Evolutionary conservation across 1,140 invertebrate genomes (phyloP), one percentile per base, ranked within the genome.

Genomic region (Trichogramma pretiosum): DNA sequence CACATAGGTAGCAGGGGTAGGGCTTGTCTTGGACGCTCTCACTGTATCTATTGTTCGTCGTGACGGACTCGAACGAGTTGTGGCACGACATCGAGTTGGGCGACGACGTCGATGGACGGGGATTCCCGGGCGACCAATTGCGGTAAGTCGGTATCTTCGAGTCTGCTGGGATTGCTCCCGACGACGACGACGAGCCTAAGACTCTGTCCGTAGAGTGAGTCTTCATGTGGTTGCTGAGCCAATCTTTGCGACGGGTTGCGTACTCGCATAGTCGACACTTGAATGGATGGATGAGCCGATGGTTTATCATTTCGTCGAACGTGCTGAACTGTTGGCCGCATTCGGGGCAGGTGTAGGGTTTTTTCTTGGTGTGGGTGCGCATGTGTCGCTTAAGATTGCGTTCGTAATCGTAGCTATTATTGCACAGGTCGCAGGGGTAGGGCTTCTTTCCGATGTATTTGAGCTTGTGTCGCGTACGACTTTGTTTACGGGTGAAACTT

Each of bases 1-100:
- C 80, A 58, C 84, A 87, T 16, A 81, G 70, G 23, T 79, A 80
- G 58, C 84, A 87, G 0, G 84, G 81, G 59, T 84, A 82, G n/a
- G n/a, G n/a, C n/a, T n/a, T n/a, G n/a, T n/a, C n/a, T n/a, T n/a
- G n/a, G n/a, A n/a, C n/a, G n/a, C n/a, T n/a, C n/a, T n/a, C n/a
- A n/a, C n/a, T n/a, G n/a, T n/a, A n/a, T n/a, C n/a, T n/a, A n/a
- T n/a, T n/a, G n/a, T n/a, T n/a, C n/a, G n/a, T n/a, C n/a, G n/a
- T n/a, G n/a, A n/a, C n/a, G n/a, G n/a, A n/a, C n/a, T n/a, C n/a
- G n/a, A n/a, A n/a, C n/a, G n/a, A n/a, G n/a, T n/a, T n/a, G n/a
- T n/a, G n/a, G n/a, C n/a, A n/a, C n/a, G n/a, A n/a, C n/a, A n/a
- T n/a, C n/a, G n/a, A n/a, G n/a, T n/a, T n/a, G n/a, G n/a, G n/a